Base-by-base conservation (phyloP, 1,140 invertebrate genomes). In the Manduca sexta region DNA sequence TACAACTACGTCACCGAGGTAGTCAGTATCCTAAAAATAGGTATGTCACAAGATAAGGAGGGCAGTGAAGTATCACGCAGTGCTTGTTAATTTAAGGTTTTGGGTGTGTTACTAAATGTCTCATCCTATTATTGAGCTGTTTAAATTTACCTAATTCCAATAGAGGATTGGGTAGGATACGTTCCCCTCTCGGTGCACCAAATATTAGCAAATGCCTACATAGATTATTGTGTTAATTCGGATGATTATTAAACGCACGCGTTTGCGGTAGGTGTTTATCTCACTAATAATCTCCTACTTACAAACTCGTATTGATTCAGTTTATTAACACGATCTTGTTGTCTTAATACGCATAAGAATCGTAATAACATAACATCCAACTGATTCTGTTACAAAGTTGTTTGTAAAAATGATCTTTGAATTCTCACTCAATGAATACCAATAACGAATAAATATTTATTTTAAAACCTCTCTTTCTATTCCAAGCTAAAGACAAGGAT, bases 341-440 rank as follows among this genome's bases (percentile, higher is more conserved):
- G 48, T 52, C 53, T 57, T 64, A 60, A 67, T 68, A 54, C 57
- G 16, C 59, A 26, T 26, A 8, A 56, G 52, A 58, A 69, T 50
- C 51, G 51, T 60, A 69, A 65, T 64, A 51, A 66, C 52, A 35
- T 52, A 62, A 64, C 39, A 56, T 60, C 42, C 48, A 60, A 34
- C 18, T 54, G 26, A 56, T 54, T 51, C 50, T 56, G 39, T 52
- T 45, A 49, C 17, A 45, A 35, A 12, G 64, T 65, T 75, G 68
- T 71, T 78, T 67, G 68, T 60, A 52, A 63, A 70, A 55, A 68
- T 65, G 31, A 67, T 66, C 46, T 56, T 47, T 58, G 53, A 55
- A 41, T 69, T 66, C 64, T 72, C 58, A 64, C 58, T 69, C 31
- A 55, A 61, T 39, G 31, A 45, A 16, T 30, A 45, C 43, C 43